Conservation (phyloP, 2,888 invertebrate species). For the Pristionchus arcanus region DNA sequence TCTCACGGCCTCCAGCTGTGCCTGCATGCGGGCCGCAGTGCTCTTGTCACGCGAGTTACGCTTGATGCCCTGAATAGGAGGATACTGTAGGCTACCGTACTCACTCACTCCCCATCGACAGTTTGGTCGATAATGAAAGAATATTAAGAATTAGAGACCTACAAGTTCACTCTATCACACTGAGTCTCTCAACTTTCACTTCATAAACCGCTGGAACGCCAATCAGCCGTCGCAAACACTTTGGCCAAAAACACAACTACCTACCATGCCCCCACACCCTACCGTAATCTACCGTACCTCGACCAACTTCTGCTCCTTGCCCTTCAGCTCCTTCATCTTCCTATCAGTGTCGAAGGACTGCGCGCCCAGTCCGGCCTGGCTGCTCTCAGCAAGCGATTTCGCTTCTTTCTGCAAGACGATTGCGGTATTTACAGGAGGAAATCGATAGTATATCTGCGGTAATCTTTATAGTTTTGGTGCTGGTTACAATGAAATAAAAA, state of each 20-base stretch:
- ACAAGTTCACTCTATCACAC: no score
- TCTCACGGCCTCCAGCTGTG: constrained; percentile 56
- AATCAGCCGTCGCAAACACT: no score
- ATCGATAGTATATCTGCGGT: no score
- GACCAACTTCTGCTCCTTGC: constrained; percentile 63
- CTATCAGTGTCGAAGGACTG: constrained; percentile 60
- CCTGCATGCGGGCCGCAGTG: constrained; percentile 57
- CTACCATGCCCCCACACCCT: neutral
- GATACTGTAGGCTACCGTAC: neutral
- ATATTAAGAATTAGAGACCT: no score
- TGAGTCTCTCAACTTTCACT: no score
- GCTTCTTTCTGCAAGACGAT: constrained; percentile 53
- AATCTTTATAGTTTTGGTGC: no score
- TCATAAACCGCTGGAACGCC: no score
- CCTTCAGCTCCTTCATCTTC: constrained; percentile 61
- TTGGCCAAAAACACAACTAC: no score
- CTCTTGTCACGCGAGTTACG: constrained; percentile 60
- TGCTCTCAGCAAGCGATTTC: constrained; percentile 46
- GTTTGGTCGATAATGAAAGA: no score
- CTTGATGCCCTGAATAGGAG: constrained; percentile 59
- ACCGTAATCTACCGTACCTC: constrained; percentile 56
- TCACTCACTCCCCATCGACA: no score
- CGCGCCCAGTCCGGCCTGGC: constrained; percentile 57
- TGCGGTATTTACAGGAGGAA: no score
- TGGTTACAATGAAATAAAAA: no score